phyloP scores from a whole-genome alignment of 2,888 invertebrate species.

The Venusia cambrica region DNA sequence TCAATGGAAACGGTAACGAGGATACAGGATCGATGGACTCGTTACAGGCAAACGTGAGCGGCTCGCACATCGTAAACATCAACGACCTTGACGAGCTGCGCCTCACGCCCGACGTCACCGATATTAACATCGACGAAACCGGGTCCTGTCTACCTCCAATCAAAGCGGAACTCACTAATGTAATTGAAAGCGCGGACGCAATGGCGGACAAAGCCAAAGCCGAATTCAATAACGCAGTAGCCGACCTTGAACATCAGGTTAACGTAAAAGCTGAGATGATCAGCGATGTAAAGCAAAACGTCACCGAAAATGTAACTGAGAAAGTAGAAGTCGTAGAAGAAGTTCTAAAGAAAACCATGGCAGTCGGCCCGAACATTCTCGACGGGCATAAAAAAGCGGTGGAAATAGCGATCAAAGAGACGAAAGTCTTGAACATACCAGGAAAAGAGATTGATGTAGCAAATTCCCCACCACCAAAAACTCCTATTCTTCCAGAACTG shows the following conservation, averaged over 20 bases:
- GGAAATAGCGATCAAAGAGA: constrained; percentile 53
- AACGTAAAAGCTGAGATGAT: constrained; percentile 24
- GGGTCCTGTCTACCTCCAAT: constrained; percentile 26
- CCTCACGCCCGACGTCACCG: constrained; percentile 55
- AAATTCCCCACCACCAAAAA: constrained; percentile 69
- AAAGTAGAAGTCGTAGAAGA: constrained; percentile 61
- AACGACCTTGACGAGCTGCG: constrained; percentile 71
- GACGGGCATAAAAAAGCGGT: constrained; percentile 55
- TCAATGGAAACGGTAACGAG: constrained; percentile 60
- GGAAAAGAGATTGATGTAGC: constrained; percentile 54
- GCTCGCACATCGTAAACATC: constrained; percentile 75
- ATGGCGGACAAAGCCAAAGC: constrained; percentile 35
- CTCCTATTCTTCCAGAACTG: constrained; percentile 66
- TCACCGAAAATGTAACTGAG: constrained; percentile 40
- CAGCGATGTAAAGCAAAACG: constrained; percentile 20
- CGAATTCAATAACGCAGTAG: constrained; percentile 15
- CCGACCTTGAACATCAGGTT: constrained; percentile 12
- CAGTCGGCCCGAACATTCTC: constrained; percentile 49
- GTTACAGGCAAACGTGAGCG: constrained; percentile 76
- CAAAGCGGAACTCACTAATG: constrained; percentile 36
- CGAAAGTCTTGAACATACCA: constrained; percentile 51
- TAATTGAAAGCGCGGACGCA: constrained; percentile 46
- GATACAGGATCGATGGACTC: constrained; percentile 72
- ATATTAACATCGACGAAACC: constrained; percentile 51
- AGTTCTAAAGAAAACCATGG: constrained; percentile 56